Evolutionary conservation across 2,888 invertebrate genomes (phyloP), one percentile per base, ranked within the genome.

Genomic region (Athetis lepigone): DNA sequence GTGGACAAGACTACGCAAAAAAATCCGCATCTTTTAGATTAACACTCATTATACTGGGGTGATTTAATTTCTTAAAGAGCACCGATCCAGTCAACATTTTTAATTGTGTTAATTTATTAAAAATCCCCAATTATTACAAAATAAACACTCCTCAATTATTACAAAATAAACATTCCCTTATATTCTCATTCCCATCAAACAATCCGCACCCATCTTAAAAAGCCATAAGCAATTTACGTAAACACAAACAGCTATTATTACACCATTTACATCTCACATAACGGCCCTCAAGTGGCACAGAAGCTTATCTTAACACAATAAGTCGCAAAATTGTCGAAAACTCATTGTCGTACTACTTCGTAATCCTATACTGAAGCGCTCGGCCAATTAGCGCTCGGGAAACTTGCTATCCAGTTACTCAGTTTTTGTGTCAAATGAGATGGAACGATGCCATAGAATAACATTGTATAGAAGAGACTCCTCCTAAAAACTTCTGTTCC

Each of bases 301-400:
- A 9, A 50, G 46, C 42, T 59, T 54, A 64, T 76, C 71, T 66
- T 59, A 63, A 59, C 57, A 56, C 58, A 61, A 52, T 62, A 56
- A 21, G 51, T 60, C 29, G 36, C 43, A 25, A 59, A 67, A 63
- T 73, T 68, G 54, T 62, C 60, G 52, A 62, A 72, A 72, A 77
- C 46, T 73, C 47, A 77, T 73, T 80, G 88, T 85, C 86, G 83
- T 86, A 85, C 86, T 88, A 85, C 79, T 75, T 51, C 36, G 90
- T 89, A 93, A 93, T 91, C 85, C 84, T 86, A 91, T 79, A 86
- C 85, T 74, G 85, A 78, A 87, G 81, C 85, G 86, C 85, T 82
- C 71, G 85, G 83, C 83, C 90, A 93, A 94, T 93, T 93, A 93
- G 87, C 84, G 62, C 83, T 81, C 87, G 88, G 90, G 89, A 89